Evolutionary conservation across 2,888 invertebrate species (phyloP), one percentile per base, ranked within the genome.

Genomic region (Uropetala carovei): DNA sequence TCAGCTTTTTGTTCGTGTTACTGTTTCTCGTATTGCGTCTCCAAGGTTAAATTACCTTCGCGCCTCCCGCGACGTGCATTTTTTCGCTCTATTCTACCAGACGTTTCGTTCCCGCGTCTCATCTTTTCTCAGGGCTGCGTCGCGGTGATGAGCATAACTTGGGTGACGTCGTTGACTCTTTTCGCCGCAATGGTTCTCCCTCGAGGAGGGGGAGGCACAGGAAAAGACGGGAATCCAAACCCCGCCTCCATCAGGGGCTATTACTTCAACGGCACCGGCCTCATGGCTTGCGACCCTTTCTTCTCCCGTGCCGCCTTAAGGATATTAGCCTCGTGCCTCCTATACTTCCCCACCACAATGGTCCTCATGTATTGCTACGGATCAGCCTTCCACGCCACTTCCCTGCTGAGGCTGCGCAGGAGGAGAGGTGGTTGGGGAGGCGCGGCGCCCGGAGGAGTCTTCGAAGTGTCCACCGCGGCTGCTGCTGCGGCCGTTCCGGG

Each of bases 271-370:
- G 96, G 97, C 84, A 97, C 98, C 18, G 98, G 98, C 56, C 96
- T 98, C 94, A 97, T 98, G 95, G 98, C 98, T 92, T 98, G 98
- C 95, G 98, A 98, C 94, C 98, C 98, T 59, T 98, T 98, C 95
- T 98, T 98, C 95, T 97, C 97, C 94, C 96, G 97, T 94, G 96
- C 97, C 92, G 96, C 96, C 92, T 96, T 96, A 94, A 97, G 98
- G 94, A 98, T 98, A 94, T 95, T 98, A 93, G 97, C 98, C 93
- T 98, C 98, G 94, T 98, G 98, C 95, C 97, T 97, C 93, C 98
- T 98, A 95, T 98, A 98, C 95, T 98, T 98, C 94, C 98, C 98
- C 43, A 98, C 98, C 57, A 98, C 98, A 59, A 98, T 98, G 98
- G 97, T 98, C 93, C 96, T 98, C 94, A 98, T 98, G 98, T 98